These are phyloP conservation scores for Zaprionus vittiger DNA, from an alignment of 1,140 invertebrate species.

Conservation along the genomic window DNA sequence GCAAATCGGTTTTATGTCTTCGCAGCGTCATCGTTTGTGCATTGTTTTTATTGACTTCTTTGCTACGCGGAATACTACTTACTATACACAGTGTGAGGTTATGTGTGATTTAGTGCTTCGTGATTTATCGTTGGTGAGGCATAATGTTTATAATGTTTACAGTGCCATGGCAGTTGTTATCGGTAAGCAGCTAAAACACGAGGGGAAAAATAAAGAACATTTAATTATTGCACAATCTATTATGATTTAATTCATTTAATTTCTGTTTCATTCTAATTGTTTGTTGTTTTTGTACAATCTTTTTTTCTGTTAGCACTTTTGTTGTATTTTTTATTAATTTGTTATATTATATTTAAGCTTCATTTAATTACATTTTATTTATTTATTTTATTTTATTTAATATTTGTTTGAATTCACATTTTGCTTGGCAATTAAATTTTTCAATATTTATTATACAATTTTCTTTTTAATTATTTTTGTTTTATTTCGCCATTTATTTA, in stretches of 20 bases:
- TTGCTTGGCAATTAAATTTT: too few species aligned
- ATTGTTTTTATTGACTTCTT: slow-evolving; percentile 62
- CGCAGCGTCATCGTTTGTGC: slow-evolving; percentile 75
- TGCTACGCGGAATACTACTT: slow-evolving; percentile 28
- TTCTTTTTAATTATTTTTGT: too few species aligned
- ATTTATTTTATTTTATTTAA: not conserved
- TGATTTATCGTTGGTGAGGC: slow-evolving; percentile 30
- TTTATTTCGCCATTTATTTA: too few species aligned
- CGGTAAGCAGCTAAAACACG: not conserved
- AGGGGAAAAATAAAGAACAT: not conserved
- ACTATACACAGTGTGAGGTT: slow-evolving; percentile 28
- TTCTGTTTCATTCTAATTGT: not conserved
- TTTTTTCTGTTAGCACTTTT: not conserved
- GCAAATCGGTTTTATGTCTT: slow-evolving; percentile 64
- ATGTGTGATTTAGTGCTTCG: slow-evolving; percentile 20
- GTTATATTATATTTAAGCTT: too few species aligned
- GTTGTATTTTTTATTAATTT: not conserved
- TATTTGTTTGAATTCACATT: too few species aligned
- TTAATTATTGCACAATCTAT: slow-evolving; percentile 11
- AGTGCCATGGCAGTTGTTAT: slow-evolving; percentile 47
- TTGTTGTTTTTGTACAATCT: not conserved
- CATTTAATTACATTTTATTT: too few species aligned
- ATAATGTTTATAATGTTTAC: slow-evolving; percentile 35
- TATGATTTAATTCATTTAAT: not conserved
- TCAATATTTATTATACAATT: too few species aligned